Base-by-base conservation (phyloP, 2,113 vertebrate genomes). In the Albula goreensis region DNA sequence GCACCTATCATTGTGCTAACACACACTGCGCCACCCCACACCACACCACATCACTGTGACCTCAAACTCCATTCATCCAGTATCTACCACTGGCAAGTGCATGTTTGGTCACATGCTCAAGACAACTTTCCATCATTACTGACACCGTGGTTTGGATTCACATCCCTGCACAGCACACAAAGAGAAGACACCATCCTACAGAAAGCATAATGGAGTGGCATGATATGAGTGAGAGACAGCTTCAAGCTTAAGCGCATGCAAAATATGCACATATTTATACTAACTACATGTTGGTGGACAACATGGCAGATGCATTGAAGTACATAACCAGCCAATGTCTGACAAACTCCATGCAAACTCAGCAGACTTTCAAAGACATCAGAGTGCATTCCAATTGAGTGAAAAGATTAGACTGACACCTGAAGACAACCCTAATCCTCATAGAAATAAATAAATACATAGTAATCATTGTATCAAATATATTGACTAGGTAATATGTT, bases 1-100 rank as follows among this genome's bases (percentile, higher is more conserved):
- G 50, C 1, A 31, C 83, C 82, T 79, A 87, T 56, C 89, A 41
- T 41, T 41, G 31, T 41, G 31, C n/a, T 41, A 66, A 66, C 60
- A 10, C 70, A 31, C 22, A 25, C 5, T 22, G 22, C 5, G n/a
- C 22, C 70, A 74, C 22, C 70, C 70, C 70, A 74, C 22, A 74
- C 70, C n/a, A 31, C 70, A 31, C 70, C 10, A n/a, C 1, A 1
- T 2, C 22, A 8, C 4, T 22, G 70, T 3, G n/a, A 31, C 22
- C 70, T 8, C 5, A 25, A 3, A 8, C 2, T 1, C 10, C n/a
- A 2, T 31, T 4, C 70, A 1, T 1, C 22, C 70, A 10, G 7
- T 10, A 31, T 10, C n/a, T 1, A n/a, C 3, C 2, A n/a, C n/a
- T 1, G 70, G 70, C 1, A 1, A 74, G 11, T 10, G n/a, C 70